Conservation (phyloP, 2,888 invertebrate species). For the Acleris sparsana region DNA sequence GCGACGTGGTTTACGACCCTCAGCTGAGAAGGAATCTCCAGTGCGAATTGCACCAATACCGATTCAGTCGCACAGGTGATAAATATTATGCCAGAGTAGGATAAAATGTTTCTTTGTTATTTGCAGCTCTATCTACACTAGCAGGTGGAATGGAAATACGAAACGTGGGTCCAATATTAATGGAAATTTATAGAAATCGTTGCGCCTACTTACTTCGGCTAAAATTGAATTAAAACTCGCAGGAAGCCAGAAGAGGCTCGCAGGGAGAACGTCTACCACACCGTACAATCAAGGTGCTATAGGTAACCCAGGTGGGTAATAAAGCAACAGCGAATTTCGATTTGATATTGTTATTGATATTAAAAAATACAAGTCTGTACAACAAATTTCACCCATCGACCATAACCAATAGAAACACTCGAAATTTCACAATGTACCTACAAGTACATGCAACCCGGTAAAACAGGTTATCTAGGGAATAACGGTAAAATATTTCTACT, state of each 20-base stretch:
- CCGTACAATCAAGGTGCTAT: neutral
- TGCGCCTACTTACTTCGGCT: conserved; percentile 8
- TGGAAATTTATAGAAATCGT: conserved; percentile 23
- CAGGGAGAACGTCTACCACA: conserved; percentile 4
- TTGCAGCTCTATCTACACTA: conserved; percentile 13
- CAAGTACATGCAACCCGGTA: too few species aligned
- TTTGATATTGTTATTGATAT: too few species aligned
- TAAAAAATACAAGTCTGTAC: too few species aligned
- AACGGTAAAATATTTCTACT: neutral
- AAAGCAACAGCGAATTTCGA: too few species aligned
- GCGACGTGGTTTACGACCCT: conserved; percentile 59
- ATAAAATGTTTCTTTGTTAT: conserved; percentile 37
- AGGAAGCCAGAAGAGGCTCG: conserved; percentile 5
- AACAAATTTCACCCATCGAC: too few species aligned
- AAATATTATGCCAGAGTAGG: conserved; percentile 48
- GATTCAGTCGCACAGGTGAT: conserved; percentile 56
- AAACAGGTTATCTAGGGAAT: neutral
- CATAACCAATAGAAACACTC: too few species aligned
- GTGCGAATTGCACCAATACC: conserved; percentile 58
- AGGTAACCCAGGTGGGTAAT: too few species aligned
- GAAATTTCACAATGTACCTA: too few species aligned
- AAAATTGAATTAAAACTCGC: conserved; percentile 29
- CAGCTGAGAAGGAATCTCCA: conserved; percentile 57
- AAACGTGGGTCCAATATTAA: conserved; percentile 16
- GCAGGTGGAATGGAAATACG: conserved; percentile 13